Evolutionary conservation across 1,140 invertebrate species (phyloP), one percentile per base, ranked within the genome.

Genomic region (Heliconius nattereri): DNA sequence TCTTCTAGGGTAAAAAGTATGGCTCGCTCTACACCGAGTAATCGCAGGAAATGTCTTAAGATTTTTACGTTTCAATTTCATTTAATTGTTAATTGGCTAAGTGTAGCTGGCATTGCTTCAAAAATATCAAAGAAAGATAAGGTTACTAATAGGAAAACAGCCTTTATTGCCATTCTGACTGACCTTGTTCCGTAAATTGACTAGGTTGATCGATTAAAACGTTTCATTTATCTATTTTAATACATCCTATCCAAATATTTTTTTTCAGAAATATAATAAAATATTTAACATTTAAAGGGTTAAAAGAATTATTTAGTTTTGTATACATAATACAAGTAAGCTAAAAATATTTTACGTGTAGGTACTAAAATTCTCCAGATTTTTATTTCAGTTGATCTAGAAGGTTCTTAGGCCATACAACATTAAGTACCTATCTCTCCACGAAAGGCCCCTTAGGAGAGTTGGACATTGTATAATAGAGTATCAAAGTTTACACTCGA

Each of bases 401-500:
- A n/a, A 20, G 7, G 19, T 54, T 20, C 20, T 54, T n/a, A n/a
- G n/a, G 16, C 9, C 54, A 57, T 57, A 57, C 20, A 57, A n/a
- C 20, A 23, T n/a, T 9, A 57, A n/a, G 0, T 35, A 1, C 6
- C n/a, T 9, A 57, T 57, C n/a, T 57, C n/a, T 57, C 23, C 9
- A 57, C 20, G 0, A 57, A n/a, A 23, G 9, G 7, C n/a, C 20
- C 3, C 54, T 23, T 11, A 45, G 40, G 8, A 57, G 8, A 23
- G 20, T 23, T 57, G 20, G 8, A 57, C 7, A 57, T 23, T 57
- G 20, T 57, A 23, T 23, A 57, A 57, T 23, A 66, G 3, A 66
- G 54, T 66, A 66, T 66, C 23, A 66, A 66, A 66, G 26, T 66
- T 66, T 66, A 66, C 26, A 66, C 23, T 66, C 60, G 60, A 66